Base-by-base conservation (phyloP, 1,140 invertebrate genomes). In the Caenorhabditis brenneri region DNA sequence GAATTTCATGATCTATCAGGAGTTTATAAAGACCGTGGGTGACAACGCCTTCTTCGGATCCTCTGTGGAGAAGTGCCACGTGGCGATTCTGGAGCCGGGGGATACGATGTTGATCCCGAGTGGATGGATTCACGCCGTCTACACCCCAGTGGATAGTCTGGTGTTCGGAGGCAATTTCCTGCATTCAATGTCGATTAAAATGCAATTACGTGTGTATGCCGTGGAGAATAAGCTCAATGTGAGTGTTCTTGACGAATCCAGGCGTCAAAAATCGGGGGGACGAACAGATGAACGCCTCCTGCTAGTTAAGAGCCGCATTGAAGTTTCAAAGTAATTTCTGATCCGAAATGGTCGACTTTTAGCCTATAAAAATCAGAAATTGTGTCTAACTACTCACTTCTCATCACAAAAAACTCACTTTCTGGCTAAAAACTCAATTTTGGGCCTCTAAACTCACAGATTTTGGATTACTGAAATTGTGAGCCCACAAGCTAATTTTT, bases 141-240 rank as follows among this genome's bases (percentile, higher is more conserved):
- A 96, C 90, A 99, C 97, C 0, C 96, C 96, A 1, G 94, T 94
- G 79, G 97, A 99, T 91, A 97, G 96, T 0, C 91, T 99, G 0
- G 97, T 99, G 1, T 98, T 99, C 93, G 97, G 97, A 10, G 97
- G 97, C 0, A 99, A 99, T 92, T 99, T 99, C 92, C 92, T 99
- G 12, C 97, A 98, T 91, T 96, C 95, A 86, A 97, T 96, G 91
- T 95, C 96, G 31, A 92, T 93, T 83, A 92, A 93, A 19, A 89
- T 87, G 87, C 89, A 90, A 69, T 88, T 94, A 93, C 88, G 92
- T 79, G 95, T 97, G 9, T 95, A 95, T 1, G 95, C 96, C 91
- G 95, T 98, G 1, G 97, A 99, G 92, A 96, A 98, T 91, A 94
- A 94, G 29, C 97, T 89, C 5, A 81, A 85, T 60, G 88, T 90